These are phyloP conservation scores for Drosophila varians DNA, from an alignment of 1,140 invertebrate species.

Conservation along the genomic window DNA sequence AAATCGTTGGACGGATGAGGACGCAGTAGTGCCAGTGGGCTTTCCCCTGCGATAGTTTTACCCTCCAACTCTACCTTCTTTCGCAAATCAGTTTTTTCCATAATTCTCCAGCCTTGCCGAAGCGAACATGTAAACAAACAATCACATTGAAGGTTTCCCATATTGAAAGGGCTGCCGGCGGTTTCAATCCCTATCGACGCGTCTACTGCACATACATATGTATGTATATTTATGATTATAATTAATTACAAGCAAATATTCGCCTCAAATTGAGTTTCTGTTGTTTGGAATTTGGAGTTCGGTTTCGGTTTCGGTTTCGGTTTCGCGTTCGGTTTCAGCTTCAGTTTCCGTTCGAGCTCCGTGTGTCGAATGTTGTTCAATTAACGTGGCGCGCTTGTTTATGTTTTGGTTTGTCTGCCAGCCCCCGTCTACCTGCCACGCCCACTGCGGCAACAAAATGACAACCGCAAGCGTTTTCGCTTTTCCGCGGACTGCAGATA, in stretches of 20 bases:
- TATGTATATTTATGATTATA: conserved; percentile 54
- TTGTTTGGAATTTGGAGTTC: not conserved
- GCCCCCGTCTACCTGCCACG: not conserved
- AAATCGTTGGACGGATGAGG: not conserved
- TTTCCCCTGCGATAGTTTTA: no score
- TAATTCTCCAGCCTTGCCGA: not conserved
- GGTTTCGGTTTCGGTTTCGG: not conserved
- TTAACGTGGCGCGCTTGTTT: conserved; percentile 68
- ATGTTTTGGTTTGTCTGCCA: conserved; percentile 69
- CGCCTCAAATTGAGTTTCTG: conserved; percentile 65
- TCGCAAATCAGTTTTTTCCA: conserved; percentile 44
- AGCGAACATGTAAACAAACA: conserved; percentile 47
- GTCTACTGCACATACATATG: no score
- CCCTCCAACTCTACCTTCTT: not conserved
- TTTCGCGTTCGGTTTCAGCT: not conserved
- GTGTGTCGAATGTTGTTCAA: conserved; percentile 75
- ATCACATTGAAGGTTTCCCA: conserved; percentile 4
- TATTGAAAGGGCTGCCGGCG: conserved; percentile 60
- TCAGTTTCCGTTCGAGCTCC: not conserved
- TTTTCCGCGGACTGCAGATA: conserved; percentile 44
- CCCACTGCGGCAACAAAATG: conserved; percentile 40
- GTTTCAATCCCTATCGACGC: conserved; percentile 8
- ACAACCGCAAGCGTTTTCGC: conserved; percentile 70
- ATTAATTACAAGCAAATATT: conserved; percentile 76
- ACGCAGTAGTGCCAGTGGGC: no score